Base-by-base conservation (phyloP, 2,888 invertebrate species). In the Anoncus sp. region DNA sequence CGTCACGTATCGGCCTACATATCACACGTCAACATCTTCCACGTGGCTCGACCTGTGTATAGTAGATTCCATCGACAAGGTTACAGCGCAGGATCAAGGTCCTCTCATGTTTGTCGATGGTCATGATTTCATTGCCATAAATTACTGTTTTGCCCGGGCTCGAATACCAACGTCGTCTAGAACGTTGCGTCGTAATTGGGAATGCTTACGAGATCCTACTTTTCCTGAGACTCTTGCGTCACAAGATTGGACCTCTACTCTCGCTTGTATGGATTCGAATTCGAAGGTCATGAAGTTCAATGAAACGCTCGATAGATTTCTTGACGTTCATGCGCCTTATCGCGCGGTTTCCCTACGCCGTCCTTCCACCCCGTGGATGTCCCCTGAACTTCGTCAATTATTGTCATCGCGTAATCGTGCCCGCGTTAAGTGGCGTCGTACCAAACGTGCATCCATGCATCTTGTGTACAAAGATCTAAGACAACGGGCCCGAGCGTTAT, bases 31-130 rank as follows among this genome's bases (percentile, higher is more conserved):
- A 7, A 31, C 7, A 7, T 31, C 31, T 31, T 31, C 7, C 7
- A 31, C 31, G 31, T 77, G 77, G 74, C 60, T 77, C 1, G 74
- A 77, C 22, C 31, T 73, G 4, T 59, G 70, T 20, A 18, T 73
- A 0, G 70, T 69, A 0, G 73, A 77, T 20, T 55, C 38, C 14
- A 22, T 63, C 0, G 31, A 43, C 24, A 66, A 51, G 24, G 24
- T 40, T n/a, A 40, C 49, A 2, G 51, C 47, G 4, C 35, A 14
- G 5, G 60, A 27, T 2, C 60, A 62, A 24, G 14, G 9, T 9
- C 1, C 49, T 24, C 31, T 57, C 1, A 16, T 53, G n/a, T 69
- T 69, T 59, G 31, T 38, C 22, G 40, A 20, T 1, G 69, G 57
- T 2, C 70, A 70, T n/a, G 59, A 70, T 24, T 22, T 57, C 1